Conservation (phyloP, 2,797 vertebrate species). For the Pseudochaenichthys georgianus region DNA sequence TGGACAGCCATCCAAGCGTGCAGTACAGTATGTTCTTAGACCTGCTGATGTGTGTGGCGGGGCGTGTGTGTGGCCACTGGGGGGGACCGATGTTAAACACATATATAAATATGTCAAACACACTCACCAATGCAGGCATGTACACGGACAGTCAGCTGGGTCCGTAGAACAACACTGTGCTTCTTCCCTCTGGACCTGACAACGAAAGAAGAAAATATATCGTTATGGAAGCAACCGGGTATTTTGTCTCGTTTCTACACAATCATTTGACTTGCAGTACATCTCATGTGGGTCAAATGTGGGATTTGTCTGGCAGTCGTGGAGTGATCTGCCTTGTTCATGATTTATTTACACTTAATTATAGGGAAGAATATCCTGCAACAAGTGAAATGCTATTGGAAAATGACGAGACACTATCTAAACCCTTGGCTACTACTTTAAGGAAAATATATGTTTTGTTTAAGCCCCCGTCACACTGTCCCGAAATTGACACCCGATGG, state of each 20-base stretch:
- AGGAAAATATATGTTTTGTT: background rate
- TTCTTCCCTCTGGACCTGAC: conserved; percentile 91
- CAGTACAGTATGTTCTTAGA: conserved; percentile 19
- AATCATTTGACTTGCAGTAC: background rate
- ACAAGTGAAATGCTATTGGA: background rate
- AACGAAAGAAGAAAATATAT: conserved; percentile 12
- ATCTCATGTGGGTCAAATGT: background rate
- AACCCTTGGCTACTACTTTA: background rate
- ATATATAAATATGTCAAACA: conserved; percentile 43
- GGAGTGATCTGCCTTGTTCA: background rate
- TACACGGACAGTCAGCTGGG: conserved; percentile 94
- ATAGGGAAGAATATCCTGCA: background rate
- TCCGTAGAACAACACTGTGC: conserved; percentile 93
- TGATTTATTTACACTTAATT: background rate
- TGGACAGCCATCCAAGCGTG: conserved; percentile 26
- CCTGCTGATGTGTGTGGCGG: conserved; percentile 18
- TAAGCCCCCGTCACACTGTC: too few species aligned
- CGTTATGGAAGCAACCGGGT: background rate
- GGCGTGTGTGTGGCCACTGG: conserved; percentile 10
- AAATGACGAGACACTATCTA: background rate
- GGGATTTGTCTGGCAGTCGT: conserved; percentile 4
- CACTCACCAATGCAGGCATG: conserved; percentile 97
- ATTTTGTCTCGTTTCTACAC: background rate
- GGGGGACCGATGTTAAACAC: conserved; percentile 27
- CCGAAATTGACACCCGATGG: too few species aligned